Conservation (phyloP, 2,113 vertebrate genomes). For the Heteronetta atricapilla region DNA sequence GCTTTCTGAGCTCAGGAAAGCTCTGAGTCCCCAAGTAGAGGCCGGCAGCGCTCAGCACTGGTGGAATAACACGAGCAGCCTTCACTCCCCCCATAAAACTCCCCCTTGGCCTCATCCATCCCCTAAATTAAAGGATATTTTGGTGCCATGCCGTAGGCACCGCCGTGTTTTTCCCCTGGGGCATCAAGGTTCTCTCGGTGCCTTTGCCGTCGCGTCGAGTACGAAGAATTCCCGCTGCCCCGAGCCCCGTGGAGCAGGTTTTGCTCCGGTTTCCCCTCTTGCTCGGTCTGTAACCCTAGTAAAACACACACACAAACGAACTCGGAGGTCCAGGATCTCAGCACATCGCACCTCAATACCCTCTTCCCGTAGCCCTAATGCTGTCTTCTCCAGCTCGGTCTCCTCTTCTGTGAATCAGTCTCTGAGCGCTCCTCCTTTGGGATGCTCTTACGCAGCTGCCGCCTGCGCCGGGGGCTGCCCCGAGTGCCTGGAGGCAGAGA, state of each 20-base stretch:
- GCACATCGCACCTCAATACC: background rate
- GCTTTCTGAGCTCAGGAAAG: background rate
- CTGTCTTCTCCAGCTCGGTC: background rate
- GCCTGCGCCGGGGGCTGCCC: too few species aligned
- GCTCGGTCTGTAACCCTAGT: background rate
- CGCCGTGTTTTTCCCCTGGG: accelerated
- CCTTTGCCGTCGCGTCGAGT: accelerated
- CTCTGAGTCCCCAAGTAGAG: background rate
- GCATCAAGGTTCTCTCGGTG: background rate
- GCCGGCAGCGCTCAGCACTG: background rate
- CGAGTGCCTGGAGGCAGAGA: too few species aligned
- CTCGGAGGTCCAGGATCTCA: background rate
- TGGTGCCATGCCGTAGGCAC: background rate
- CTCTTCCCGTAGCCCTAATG: background rate
- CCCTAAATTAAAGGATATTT: background rate
- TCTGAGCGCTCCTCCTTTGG: too few species aligned
- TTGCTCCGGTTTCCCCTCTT: too few species aligned
- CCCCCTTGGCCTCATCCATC: background rate
- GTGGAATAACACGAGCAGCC: background rate
- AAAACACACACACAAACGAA: background rate
- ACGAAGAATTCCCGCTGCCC: accelerated
- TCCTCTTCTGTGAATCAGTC: background rate
- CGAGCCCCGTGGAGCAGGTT: background rate
- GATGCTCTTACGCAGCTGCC: too few species aligned
- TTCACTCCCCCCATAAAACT: background rate